Base-by-base conservation (phyloP, 2,113 vertebrate species). In the Myotis yumanensis region DNA sequence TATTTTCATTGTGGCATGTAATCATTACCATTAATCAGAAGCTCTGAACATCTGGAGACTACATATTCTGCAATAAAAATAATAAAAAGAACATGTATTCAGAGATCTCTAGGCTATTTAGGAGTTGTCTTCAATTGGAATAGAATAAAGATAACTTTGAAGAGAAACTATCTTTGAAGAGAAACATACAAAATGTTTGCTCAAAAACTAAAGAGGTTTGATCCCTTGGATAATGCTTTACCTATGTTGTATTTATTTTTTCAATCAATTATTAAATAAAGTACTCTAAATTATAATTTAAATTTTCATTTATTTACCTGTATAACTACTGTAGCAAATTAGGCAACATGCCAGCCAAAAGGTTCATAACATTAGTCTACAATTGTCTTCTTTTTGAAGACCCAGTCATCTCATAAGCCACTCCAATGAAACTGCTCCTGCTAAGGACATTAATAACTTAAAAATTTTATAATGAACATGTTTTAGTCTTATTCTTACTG, bases 21-120 rank as follows among this genome's bases (percentile, higher is more conserved):
- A 97, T 95, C 69, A 82, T 48, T 57, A 72, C 71, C 77, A 89
- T 96, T 96, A 97, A 95, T 51, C 5, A 18, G 57, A 35, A 94
- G 75, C 30, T 85, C 93, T 97, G 95, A 86, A 88, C 46, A 52
- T 76, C 72, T 91, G 73, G 94, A 94, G 93, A 93, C 28, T 82
- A 10, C 59, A 57, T 95, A 80, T 91, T 89, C 20, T 14, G 22
- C 79, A 87, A 66, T 59, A 77, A 93, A 96, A 94, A 89, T 89
- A 96, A 93, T n/a, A 83, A n/a, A 93, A 3, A 3, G 82, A 94
- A 59, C 4, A 11, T 88, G 77, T 94, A 20, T 90, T 72, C 25
- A 94, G 37, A 51, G 81, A 75, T 86, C 7, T 95, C 40, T 82
- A 16, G 54, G 25, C 3, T 32, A 46, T 90, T 90, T 20, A 77